Conservation (phyloP, 35 echinoderm and acorn worm species). For the Stichopus chloronotus region DNA sequence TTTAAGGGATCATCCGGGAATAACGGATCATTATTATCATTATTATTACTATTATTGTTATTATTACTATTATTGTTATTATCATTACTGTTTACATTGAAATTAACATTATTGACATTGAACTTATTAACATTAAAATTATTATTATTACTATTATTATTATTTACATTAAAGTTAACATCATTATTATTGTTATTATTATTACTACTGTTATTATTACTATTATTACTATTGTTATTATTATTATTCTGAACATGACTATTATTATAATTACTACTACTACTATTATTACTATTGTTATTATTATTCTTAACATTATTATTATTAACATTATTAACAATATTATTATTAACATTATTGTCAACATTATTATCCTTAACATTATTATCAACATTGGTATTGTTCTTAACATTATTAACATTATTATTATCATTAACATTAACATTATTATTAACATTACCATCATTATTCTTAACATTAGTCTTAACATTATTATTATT, state of each 20-base stretch:
- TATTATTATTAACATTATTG: neutral
- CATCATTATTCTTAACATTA: neutral
- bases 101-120: neutral
- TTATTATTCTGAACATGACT: slow-evolving; percentile 10
- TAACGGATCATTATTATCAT: too few species aligned
- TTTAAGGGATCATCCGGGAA: too few species aligned
- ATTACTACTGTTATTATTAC: neutral
- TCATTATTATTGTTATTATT: slow-evolving; percentile 10
- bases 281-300: slow-evolving; percentile 39
- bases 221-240: too few species aligned
- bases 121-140: neutral
- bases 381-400: too few species aligned
- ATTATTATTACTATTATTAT: slow-evolving; percentile 26
- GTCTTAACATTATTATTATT: too few species aligned
- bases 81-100: slow-evolving; percentile 3
- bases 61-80: slow-evolving; percentile 41
- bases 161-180: neutral
- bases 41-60: too few species aligned
- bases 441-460: neutral
- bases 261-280: slow-evolving; percentile 26
- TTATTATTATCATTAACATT: too few species aligned
- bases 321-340: neutral
- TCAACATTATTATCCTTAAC: too few species aligned
- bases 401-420: too few species aligned
- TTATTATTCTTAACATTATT: slow-evolving; percentile 2